Evolutionary conservation across 37 sponge, comb jelly and placozoan species (phyloP).

Genomic region (Hexactinellida sp.): DNA sequence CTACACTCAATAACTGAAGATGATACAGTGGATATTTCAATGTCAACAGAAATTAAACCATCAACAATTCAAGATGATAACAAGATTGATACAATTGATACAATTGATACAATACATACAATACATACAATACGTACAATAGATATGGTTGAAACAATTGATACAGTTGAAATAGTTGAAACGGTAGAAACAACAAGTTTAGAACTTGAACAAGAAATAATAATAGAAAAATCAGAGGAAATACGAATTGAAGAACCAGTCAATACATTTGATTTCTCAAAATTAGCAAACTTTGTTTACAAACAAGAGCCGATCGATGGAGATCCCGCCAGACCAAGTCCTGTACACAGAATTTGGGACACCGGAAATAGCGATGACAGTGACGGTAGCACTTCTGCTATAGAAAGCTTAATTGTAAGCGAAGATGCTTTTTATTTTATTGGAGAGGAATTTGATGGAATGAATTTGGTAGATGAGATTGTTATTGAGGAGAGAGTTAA

Average conservation of each 20-base stretch:
- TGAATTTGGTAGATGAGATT: background rate
- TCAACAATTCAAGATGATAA: background rate
- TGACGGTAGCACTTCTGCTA: background rate
- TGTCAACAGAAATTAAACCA: background rate
- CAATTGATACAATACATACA: too few relatives aligned
- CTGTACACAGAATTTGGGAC: background rate
- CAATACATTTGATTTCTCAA: background rate
- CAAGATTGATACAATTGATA: background rate
- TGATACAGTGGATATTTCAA: background rate
- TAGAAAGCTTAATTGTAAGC: background rate
- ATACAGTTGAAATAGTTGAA: background rate
- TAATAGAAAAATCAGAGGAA: background rate
- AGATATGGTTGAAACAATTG: too few relatives aligned
- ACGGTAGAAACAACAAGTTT: background rate
- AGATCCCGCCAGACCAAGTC: constrained; percentile 8
- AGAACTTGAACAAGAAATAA: background rate
- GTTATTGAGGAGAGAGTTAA: background rate
- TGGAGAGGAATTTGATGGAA: background rate
- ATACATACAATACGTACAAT: too few relatives aligned
- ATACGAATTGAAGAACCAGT: background rate
- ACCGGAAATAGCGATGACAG: background rate
- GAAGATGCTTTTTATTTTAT: background rate
- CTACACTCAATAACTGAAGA: background rate
- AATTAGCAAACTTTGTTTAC: background rate
- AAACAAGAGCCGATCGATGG: background rate